Conservation (phyloP, 2,888 invertebrate species). For the Lacanobia oleracea region DNA sequence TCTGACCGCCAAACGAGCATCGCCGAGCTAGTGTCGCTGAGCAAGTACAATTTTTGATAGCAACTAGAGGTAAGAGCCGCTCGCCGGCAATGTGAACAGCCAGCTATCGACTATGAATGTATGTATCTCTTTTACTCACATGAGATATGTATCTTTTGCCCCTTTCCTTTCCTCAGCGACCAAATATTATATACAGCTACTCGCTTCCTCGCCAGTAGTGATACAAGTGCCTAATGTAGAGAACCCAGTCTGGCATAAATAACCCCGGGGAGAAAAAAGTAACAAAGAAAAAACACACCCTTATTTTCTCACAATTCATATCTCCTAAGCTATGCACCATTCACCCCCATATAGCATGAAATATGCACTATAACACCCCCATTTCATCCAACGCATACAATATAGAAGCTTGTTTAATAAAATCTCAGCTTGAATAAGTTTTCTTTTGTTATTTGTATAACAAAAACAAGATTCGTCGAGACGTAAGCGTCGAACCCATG, state of each 20-base stretch:
- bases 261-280: neutral
- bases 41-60: no score
- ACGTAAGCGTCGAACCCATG: conserved; percentile 47
- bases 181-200: no score
- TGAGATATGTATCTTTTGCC: no score
- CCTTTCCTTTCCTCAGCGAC: no score
- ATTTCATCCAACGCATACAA: neutral
- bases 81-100: no score
- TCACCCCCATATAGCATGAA: conserved; percentile 21
- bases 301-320: conserved; percentile 8
- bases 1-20: no score
- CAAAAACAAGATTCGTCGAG: conserved; percentile 34
- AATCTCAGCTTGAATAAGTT: conserved; percentile 6
- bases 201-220: no score
- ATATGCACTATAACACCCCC: conserved; percentile 20
- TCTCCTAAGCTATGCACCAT: conserved; percentile 29
- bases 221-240: no score
- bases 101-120: no score
- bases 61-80: no score
- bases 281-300: neutral
- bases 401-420: conserved; percentile 12
- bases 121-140: no score
- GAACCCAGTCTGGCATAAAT: neutral
- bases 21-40: no score
- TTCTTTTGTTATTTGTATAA: conserved; percentile 38